Conservation (phyloP, 2,888 invertebrate genomes). For the Drosophila robusta region DNA sequence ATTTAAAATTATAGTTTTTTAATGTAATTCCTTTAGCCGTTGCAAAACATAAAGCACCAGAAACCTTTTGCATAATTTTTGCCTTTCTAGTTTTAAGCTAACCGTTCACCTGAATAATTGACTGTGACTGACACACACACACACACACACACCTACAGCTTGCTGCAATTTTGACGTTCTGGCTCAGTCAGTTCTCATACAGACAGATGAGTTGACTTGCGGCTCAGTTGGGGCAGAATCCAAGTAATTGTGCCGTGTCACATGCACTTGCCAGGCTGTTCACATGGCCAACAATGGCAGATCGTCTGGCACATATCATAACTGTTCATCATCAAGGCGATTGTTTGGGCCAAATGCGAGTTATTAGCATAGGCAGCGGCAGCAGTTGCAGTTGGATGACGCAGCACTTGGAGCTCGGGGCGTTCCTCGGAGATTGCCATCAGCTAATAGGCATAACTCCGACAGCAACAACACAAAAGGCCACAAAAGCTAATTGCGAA, state of each 20-base stretch:
- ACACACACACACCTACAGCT: not conserved
- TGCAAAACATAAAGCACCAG: not conserved
- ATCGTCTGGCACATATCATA: conserved; percentile 74
- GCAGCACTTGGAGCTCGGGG: conserved; percentile 22
- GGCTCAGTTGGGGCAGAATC: not conserved
- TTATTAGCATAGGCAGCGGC: conserved; percentile 14
- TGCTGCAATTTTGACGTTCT: conserved; percentile 37
- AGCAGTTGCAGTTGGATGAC: conserved; percentile 19
- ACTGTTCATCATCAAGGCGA: conserved; percentile 64
- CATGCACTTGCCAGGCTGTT: conserved; percentile 44
- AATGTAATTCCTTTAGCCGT: not conserved
- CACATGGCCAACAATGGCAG: conserved; percentile 74
- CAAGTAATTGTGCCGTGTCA: conserved; percentile 55
- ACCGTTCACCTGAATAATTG: conserved; percentile 51
- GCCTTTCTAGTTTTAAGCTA: conserved; percentile 23
- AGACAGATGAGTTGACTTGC: conserved; percentile 23
- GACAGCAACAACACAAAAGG: conserved; percentile 8
- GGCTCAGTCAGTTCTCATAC: conserved; percentile 31
- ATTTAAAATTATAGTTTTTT: not conserved
- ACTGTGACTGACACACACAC: conserved; percentile 37
- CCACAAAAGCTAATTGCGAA: conserved; percentile 42
- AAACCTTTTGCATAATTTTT: conserved; percentile 8
- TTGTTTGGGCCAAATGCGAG: conserved; percentile 28
- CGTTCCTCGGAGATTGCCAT: conserved; percentile 44
- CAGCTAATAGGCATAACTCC: conserved; percentile 50